Conservation (phyloP, 2,888 invertebrate genomes). For the Dasysyrphus albostriatus region DNA sequence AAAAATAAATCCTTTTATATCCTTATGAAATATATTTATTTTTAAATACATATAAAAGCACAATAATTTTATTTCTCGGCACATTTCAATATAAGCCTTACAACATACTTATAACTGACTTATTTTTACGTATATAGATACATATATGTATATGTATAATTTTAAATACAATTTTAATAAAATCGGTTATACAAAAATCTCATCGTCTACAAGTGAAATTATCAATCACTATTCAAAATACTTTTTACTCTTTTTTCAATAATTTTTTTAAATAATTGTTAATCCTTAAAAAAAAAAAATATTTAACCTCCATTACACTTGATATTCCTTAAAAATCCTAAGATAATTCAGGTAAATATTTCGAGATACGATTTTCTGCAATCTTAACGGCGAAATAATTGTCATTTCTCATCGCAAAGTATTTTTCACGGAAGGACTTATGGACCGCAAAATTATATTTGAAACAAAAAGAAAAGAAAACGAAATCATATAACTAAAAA, state of each 20-base stretch:
- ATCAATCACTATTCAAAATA: constrained; percentile 1
- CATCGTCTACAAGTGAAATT: constrained; percentile 48
- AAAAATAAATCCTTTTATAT: constrained; percentile 7
- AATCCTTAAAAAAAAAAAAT: neutral
- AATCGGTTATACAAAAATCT: constrained; percentile 7
- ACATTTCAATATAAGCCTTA: neutral
- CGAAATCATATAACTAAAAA: constrained; percentile 74
- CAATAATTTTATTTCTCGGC: constrained; percentile 10
- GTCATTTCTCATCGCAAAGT: constrained; percentile 79
- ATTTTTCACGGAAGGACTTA: constrained; percentile 79
- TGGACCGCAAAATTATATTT: constrained; percentile 59
- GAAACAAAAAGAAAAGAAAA: constrained; percentile 33
- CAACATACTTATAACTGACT: neutral
- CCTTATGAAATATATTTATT: neutral
- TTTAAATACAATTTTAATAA: neutral
- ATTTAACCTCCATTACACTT: neutral
- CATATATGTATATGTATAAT: too few species aligned
- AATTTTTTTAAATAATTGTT: neutral
- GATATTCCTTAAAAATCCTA: constrained; percentile 30
- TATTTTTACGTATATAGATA: too few species aligned
- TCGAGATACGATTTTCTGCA: constrained; percentile 83
- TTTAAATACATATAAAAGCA: neutral
- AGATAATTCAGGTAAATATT: constrained; percentile 76
- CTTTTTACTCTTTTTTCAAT: neutral
- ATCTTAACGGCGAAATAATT: constrained; percentile 82